Conservation (phyloP, 2,797 vertebrate genomes). For the Phylloscopus collybita region DNA sequence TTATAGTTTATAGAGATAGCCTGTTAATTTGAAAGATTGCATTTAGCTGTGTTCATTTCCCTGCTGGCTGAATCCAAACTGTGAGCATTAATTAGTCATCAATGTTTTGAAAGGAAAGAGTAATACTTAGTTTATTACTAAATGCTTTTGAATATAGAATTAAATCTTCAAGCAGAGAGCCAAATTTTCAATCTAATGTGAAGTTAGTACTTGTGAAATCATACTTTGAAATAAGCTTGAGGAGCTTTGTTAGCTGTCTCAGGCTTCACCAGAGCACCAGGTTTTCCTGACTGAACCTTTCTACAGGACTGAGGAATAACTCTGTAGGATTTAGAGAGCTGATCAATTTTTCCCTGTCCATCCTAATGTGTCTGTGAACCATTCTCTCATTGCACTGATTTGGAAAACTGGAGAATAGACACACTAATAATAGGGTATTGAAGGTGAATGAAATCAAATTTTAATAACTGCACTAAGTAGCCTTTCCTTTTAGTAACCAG, state of each 20-base stretch:
- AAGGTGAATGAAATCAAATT: neutral
- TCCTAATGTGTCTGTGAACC: neutral
- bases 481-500: neutral
- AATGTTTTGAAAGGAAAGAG: conserved; percentile 14
- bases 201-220: neutral
- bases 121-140: conserved; percentile 40
- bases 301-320: neutral
- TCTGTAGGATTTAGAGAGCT: neutral
- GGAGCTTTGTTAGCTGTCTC: neutral
- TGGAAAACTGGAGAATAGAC: neutral
- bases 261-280: neutral
- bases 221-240: neutral
- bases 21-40: conserved; percentile 43
- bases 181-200: neutral
- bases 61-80: conserved; percentile 45
- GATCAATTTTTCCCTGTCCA: accelerated
- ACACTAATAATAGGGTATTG: neutral
- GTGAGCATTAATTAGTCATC: conserved; percentile 48
- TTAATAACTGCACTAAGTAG: neutral
- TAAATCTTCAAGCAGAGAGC: neutral
- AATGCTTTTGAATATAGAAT: conserved; percentile 10
- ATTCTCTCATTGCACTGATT: neutral
- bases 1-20: conserved; percentile 31
- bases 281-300: neutral
- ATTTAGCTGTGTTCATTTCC: conserved; percentile 29